A percentile compares a stretch with the other conserved stretches of the same genome.
phyloP scores from a whole-genome alignment of 2,113 vertebrate species.

The Platanista minor region DNA sequence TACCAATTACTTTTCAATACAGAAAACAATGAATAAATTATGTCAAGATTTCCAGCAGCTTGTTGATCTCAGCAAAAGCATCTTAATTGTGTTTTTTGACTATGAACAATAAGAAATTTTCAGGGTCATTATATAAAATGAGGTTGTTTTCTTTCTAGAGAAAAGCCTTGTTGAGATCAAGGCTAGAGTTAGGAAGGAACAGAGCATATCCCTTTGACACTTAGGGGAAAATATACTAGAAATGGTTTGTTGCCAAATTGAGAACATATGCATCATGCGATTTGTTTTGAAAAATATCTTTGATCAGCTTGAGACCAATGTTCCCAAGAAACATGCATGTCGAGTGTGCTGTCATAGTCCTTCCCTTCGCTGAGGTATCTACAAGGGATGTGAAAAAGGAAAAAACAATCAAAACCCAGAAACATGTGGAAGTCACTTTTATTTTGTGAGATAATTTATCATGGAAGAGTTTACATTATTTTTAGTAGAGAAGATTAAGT shows the following conservation, averaged over 20 bases:
- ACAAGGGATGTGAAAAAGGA: neutral
- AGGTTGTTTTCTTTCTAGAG: constrained; percentile 15
- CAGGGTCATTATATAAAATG: neutral
- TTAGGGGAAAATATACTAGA: constrained; percentile 12
- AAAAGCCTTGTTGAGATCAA: constrained; percentile 27
- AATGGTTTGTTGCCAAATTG: constrained; percentile 36
- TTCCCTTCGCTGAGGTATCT: neutral
- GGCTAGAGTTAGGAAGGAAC: neutral
- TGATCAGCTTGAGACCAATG: neutral
- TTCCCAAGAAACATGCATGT: constrained; percentile 3
- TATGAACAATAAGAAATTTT: constrained; percentile 24
- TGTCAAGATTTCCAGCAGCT: neutral
- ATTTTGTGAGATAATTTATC: constrained; percentile 40
- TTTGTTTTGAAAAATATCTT: constrained; percentile 30
- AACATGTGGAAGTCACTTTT: neutral
- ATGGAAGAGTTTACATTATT: neutral
- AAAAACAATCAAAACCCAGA: neutral
- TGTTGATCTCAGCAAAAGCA: constrained; percentile 26
- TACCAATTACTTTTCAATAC: neutral
- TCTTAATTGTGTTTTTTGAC: constrained; percentile 15
- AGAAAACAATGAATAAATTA: neutral
- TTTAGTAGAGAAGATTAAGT: neutral
- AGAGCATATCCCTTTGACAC: constrained; percentile 48
- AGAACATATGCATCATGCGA: neutral
- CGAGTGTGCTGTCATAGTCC: neutral